phyloP scores from a whole-genome alignment of 2,888 invertebrate species.

The Drosophila picticornis region DNA sequence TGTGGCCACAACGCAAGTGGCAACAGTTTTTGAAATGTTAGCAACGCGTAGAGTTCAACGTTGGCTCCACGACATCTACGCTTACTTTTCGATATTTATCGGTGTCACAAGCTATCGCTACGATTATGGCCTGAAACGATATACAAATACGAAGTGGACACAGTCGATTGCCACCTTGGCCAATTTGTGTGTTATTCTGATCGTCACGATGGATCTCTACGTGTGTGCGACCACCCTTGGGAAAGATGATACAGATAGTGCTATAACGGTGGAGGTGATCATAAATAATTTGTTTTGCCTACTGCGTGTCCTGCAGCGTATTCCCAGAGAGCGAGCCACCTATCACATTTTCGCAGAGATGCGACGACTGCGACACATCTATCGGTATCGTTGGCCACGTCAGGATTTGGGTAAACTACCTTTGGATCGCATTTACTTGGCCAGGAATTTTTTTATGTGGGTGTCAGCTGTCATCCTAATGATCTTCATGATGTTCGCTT shows the following conservation, averaged over 20 bases:
- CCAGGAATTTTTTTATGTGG: constrained; percentile 35
- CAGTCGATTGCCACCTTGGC: constrained; percentile 33
- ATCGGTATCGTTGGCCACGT: constrained; percentile 2
- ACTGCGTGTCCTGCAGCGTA: constrained; percentile 31
- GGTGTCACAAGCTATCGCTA: constrained; percentile 53
- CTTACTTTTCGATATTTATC: constrained; percentile 38
- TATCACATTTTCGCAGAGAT: constrained; percentile 4
- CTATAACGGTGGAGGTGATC: constrained; percentile 4
- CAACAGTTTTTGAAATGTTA: constrained; percentile 19
- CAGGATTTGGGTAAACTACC: not conserved
- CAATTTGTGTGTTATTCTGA: constrained; percentile 3
- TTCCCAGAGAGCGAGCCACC: constrained; percentile 25
- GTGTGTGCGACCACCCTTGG: accelerated
- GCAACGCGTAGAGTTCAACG: constrained; percentile 5
- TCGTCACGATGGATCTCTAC: not conserved
- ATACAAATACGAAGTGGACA: constrained; percentile 22
- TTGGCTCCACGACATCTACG: constrained; percentile 32
- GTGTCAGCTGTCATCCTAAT: not conserved
- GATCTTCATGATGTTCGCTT: not conserved
- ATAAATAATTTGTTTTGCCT: constrained; percentile 31
- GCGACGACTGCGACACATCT: constrained; percentile 11
- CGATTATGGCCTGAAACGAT: constrained; percentile 24
- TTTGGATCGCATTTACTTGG: constrained; percentile 28
- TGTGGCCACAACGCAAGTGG: not conserved
- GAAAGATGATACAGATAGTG: not conserved